Evolutionary conservation across 1,140 invertebrate genomes (phyloP).

Genomic region (Drosophila nebulosa): DNA sequence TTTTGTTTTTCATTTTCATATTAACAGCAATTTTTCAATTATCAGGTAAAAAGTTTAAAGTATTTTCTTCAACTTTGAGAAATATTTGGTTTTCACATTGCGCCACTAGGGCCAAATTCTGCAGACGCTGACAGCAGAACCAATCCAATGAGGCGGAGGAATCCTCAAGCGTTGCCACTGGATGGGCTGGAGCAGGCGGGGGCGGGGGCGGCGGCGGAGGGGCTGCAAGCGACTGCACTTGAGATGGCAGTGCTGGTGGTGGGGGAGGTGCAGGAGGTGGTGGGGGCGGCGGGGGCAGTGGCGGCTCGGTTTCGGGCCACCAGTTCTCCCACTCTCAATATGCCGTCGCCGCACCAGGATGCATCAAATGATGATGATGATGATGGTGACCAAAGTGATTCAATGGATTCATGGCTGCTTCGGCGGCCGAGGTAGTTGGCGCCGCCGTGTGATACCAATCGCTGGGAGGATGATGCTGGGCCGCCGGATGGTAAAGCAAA

Average conservation of each 20-base stretch:
- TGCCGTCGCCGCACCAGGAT: conserved; percentile 82
- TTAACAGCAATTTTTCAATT: conserved; percentile 78
- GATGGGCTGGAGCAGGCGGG: conserved; percentile 3
- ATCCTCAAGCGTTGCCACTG: conserved; percentile 27
- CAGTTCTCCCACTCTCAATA: conserved; percentile 82
- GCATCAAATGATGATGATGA: conserved; percentile 81
- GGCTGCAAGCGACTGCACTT: not conserved
- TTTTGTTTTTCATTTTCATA: conserved; percentile 20
- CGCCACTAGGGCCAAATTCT: conserved; percentile 70
- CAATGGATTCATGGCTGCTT: conserved; percentile 84
- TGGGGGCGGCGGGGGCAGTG: conserved; percentile 21
- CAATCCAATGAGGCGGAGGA: conserved; percentile 53
- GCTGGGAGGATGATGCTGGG: conserved; percentile 76
- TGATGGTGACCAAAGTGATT: conserved; percentile 83
- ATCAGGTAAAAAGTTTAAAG: conserved; percentile 78
- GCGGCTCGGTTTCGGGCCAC: conserved; percentile 61
- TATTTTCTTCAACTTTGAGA: conserved; percentile 75
- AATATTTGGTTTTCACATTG: conserved; percentile 80
- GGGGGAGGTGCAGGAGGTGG: conserved; percentile 17
- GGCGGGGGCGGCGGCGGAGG: conserved; percentile 25
- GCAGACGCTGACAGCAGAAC: conserved; percentile 71
- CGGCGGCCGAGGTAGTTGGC: conserved; percentile 82
- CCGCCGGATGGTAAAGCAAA: conserved; percentile 76
- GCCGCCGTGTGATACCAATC: conserved; percentile 81
- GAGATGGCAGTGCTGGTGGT: not conserved